Evolutionary conservation across 1,140 invertebrate genomes (phyloP).

Genomic region (Pogonomyrmex barbatus): DNA sequence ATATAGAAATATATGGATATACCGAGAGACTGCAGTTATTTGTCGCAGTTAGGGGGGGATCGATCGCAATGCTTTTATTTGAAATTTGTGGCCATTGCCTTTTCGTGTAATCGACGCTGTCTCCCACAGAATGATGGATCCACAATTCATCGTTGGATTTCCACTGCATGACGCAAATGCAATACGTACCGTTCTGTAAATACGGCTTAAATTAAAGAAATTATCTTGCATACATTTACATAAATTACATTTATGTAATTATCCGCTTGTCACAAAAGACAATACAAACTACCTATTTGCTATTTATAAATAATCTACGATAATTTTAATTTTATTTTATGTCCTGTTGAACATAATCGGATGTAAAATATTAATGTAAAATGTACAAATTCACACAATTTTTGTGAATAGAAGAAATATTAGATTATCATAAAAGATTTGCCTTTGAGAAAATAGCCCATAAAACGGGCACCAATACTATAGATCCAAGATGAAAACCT

Average conservation of each 20-base stretch:
- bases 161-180: background rate
- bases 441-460: constrained; percentile 1
- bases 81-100: constrained; percentile 49
- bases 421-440: constrained; percentile 22
- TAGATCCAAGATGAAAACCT: constrained; percentile 30
- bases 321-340: constrained; percentile 14
- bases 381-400: background rate
- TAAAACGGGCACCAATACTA: constrained; percentile 36
- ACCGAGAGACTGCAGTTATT: constrained; percentile 23
- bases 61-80: constrained; percentile 33
- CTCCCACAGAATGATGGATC: constrained; percentile 41
- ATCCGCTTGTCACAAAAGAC: background rate
- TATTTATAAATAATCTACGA: background rate
- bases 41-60: constrained; percentile 17
- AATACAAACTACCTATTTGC: background rate
- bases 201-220: constrained; percentile 8
- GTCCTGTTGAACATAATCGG: background rate
- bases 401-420: constrained; percentile 19
- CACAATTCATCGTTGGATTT: constrained; percentile 31
- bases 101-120: constrained; percentile 50
- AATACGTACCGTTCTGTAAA: background rate
- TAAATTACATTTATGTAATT: constrained; percentile 13
- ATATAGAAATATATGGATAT: constrained; percentile 11
- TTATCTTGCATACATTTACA: background rate
- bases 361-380: background rate